Evolutionary conservation across 2,797 vertebrate species (phyloP).

Genomic region (Lepidocolaptes lacrymiger): DNA sequence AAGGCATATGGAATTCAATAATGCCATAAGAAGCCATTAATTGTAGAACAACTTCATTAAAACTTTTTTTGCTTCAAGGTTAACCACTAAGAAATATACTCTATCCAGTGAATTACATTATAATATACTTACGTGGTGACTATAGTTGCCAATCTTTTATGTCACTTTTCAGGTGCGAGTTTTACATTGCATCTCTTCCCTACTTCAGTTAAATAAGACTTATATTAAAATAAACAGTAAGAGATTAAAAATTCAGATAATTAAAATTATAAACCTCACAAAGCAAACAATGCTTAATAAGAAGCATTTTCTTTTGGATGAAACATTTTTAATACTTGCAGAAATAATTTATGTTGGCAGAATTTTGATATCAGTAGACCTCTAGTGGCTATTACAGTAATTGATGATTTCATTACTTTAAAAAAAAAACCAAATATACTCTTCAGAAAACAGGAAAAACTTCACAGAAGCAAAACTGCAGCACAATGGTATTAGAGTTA

Average conservation of each 20-base stretch:
- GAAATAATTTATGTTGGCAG: constrained; percentile 50
- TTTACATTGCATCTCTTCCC: not conserved
- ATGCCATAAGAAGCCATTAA: not conserved
- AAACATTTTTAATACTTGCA: constrained; percentile 55
- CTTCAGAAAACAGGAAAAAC: not conserved
- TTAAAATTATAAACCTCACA: not conserved
- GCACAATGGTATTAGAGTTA: not conserved
- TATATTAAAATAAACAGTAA: constrained; percentile 4
- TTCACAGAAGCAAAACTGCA: not conserved
- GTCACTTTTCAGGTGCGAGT: not conserved
- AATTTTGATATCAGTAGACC: constrained; percentile 78
- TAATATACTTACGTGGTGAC: not conserved
- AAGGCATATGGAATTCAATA: not conserved
- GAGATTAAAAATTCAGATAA: not conserved
- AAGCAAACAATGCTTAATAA: not conserved
- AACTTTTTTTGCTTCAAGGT: not conserved
- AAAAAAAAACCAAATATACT: not conserved
- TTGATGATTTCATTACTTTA: constrained; percentile 25
- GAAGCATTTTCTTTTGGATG: not conserved
- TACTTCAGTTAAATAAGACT: not conserved
- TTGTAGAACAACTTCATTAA: not conserved
- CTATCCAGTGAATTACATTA: not conserved
- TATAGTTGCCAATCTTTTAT: not conserved
- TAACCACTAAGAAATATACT: not conserved
- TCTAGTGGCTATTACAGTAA: constrained; percentile 79